A percentile compares a stretch with the other conserved stretches of the same genome.
Evolutionary conservation across 2,797 vertebrate species (phyloP).

Genomic region (Sardinella longiceps): DNA sequence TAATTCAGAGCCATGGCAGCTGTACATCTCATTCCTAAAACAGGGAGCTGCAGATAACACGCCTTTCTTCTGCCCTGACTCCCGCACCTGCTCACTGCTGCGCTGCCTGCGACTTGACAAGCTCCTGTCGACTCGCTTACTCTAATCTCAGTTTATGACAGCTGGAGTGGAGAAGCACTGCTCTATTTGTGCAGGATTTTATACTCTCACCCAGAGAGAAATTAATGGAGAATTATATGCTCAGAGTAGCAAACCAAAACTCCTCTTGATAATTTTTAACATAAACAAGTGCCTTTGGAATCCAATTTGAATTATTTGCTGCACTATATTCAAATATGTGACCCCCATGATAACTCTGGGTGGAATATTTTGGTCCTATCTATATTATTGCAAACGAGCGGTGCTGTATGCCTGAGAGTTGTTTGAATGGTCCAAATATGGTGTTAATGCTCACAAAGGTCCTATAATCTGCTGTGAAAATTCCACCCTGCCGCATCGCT

Average conservation of each 20-base stretch:
- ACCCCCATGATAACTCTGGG: background rate
- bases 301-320: background rate
- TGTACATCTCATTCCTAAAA: conserved; percentile 63
- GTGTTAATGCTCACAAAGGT: background rate
- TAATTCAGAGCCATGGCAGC: conserved; percentile 58
- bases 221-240: conserved; percentile 14
- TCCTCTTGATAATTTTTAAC: background rate
- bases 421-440: background rate
- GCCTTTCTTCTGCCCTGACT: conserved; percentile 54
- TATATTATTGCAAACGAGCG: background rate
- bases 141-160: conserved; percentile 76
- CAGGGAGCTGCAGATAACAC: conserved; percentile 45
- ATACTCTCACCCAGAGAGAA: conserved; percentile 55
- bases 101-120: conserved; percentile 65
- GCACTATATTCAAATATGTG: background rate
- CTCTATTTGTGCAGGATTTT: conserved; percentile 73
- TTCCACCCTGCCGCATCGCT: background rate
- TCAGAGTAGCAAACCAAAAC: background rate
- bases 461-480: background rate
- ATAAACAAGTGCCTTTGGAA: background rate
- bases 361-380: background rate
- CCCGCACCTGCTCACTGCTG: conserved; percentile 70
- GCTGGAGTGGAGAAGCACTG: conserved; percentile 73
- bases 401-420: background rate
- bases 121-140: conserved; percentile 68